These are phyloP conservation scores for Micromussa lordhowensis DNA, from an alignment of 92 coral and sea anemone species.

Conservation along the genomic window DNA sequence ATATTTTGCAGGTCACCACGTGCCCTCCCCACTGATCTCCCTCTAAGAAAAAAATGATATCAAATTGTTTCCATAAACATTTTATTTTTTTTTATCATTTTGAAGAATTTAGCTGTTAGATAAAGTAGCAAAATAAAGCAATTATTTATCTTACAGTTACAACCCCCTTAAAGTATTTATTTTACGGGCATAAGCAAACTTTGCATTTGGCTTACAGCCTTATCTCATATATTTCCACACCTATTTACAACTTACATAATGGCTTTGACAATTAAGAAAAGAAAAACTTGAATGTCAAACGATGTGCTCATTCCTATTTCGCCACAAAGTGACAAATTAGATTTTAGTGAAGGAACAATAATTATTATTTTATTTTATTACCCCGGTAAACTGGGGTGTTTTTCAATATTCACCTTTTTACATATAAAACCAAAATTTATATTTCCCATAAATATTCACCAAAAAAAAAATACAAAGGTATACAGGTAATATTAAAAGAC, in stretches of 20 bases:
- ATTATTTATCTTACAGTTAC: background rate
- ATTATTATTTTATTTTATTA: background rate
- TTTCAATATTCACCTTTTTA: background rate
- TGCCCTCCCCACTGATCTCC: too few species aligned
- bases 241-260: too few species aligned
- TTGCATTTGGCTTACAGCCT: background rate
- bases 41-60: background rate
- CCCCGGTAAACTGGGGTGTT: background rate
- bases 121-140: background rate
- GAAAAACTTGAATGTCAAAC: too few species aligned
- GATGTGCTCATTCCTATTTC: too few species aligned
- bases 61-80: too few species aligned
- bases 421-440: background rate
- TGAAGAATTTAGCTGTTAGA: background rate
- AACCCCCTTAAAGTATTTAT: background rate
- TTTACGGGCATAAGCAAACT: background rate
- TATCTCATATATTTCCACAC: background rate
- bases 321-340: conserved; percentile 8
- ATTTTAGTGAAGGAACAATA: background rate
- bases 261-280: too few species aligned
- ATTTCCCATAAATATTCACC: background rate
- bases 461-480: background rate
- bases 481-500: background rate
- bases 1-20: too few species aligned
- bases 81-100: background rate